A percentile compares a stretch with the other conserved stretches of the same genome.
Evolutionary conservation across 2,797 vertebrate species (phyloP).

Genomic region (Tapera naevia): DNA sequence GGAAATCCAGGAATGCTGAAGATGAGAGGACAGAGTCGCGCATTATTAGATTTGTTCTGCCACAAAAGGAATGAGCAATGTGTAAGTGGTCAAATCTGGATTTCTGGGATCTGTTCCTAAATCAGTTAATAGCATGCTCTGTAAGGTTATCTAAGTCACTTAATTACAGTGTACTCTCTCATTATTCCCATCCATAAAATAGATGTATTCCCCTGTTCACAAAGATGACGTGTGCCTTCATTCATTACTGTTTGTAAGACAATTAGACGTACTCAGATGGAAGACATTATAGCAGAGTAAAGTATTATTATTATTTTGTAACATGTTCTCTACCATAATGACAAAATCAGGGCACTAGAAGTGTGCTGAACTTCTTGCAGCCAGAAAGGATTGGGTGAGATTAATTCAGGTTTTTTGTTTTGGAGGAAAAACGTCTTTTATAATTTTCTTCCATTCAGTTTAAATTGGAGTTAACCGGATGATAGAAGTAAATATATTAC

Average conservation of each 20-base stretch:
- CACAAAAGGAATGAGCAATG: accelerated
- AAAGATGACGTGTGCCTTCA: not conserved
- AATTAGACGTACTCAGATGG: not conserved
- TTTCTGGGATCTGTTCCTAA: not conserved
- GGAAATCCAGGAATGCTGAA: not conserved
- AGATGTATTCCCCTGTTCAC: not conserved
- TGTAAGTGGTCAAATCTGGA: not conserved
- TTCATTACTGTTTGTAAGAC: not conserved
- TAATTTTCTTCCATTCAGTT: not conserved
- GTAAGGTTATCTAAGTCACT: not conserved
- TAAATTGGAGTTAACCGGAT: not conserved
- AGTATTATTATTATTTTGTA: not conserved
- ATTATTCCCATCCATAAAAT: not conserved
- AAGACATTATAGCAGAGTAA: not conserved
- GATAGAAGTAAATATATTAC: not conserved
- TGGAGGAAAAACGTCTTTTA: not conserved
- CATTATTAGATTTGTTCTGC: not conserved
- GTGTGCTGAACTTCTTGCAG: not conserved
- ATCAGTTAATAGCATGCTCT: not conserved
- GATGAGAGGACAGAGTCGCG: not conserved
- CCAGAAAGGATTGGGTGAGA: not conserved
- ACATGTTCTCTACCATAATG: not conserved
- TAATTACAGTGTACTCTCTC: not conserved
- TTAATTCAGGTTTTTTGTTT: not conserved
- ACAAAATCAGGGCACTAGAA: not conserved